These are phyloP conservation scores for Loris lydekkerianus DNA, from an alignment of 2,797 vertebrate genomes.

Conservation along the genomic window DNA sequence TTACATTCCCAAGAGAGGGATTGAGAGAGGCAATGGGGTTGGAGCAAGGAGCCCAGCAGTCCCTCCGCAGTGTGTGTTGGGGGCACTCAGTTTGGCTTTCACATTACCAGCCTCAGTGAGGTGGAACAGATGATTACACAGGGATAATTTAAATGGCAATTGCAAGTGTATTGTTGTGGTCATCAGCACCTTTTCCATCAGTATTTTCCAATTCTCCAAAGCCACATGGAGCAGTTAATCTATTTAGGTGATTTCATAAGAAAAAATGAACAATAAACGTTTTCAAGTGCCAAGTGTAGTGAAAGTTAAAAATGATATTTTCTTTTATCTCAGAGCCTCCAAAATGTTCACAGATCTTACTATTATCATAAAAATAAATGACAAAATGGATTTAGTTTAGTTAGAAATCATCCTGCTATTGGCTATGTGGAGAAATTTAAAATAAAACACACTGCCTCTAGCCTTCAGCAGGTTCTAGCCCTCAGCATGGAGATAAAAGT, in stretches of 20 bases:
- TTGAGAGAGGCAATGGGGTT: not conserved
- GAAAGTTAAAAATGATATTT: conserved; percentile 70
- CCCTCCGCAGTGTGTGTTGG: not conserved
- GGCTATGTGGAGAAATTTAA: conserved; percentile 51
- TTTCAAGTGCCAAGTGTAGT: conserved; percentile 22
- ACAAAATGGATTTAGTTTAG: conserved; percentile 69
- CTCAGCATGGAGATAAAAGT: conserved; percentile 43
- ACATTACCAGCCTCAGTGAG: conserved; percentile 50
- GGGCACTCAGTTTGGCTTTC: conserved; percentile 14
- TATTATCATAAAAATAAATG: conserved; percentile 72
- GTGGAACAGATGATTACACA: conserved; percentile 70
- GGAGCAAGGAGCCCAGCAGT: not conserved
- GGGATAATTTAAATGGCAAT: conserved; percentile 10
- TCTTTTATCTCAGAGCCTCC: conserved; percentile 67
- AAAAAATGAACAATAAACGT: conserved; percentile 63
- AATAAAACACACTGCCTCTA: conserved; percentile 35
- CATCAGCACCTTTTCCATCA: conserved; percentile 67
- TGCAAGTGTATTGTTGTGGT: conserved; percentile 58
- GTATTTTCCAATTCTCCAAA: conserved; percentile 73
- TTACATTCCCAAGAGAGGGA: not conserved
- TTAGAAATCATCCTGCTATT: conserved; percentile 67
- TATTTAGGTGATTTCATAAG: conserved; percentile 74
- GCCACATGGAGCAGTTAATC: conserved; percentile 63
- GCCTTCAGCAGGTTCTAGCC: not conserved
- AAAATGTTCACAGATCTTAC: conserved; percentile 64